Evolutionary conservation across 2,113 vertebrate genomes (phyloP), one percentile per base, ranked within the genome.

Genomic region (Pycnonotus jocosus): DNA sequence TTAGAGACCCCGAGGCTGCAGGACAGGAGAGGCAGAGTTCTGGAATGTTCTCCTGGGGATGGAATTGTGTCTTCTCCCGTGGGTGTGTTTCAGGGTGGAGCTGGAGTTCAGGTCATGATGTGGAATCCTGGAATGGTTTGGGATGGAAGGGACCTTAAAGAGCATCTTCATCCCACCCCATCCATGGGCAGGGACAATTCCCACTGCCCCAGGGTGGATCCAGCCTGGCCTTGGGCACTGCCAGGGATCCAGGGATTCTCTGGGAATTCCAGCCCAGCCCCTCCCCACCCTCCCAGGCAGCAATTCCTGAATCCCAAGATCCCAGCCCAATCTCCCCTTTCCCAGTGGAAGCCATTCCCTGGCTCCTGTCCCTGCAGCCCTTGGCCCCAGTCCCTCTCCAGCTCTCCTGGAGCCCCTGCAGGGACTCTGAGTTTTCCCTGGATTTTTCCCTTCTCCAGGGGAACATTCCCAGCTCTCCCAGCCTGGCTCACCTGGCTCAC

Each of bases 101-200:
- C n/a, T 1, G 3, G 25, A 2, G 31, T 25, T 72, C 11, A 15
- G 38, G 21, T 25, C 33, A 8, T 0, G 2, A 10, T 2, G 0
- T 6, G 28, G 45, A 45, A 60, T 24, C 20, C 10, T 53, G 61
- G 38, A 15, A 24, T 45, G 51, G 4, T 2, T 58, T 51, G 68
- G 27, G 27, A 28, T 7, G 51, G 68, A 7, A 73, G 10, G 15
- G 22, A 44, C 23, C 50, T 28, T 7, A 31, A 42, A 54, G 10
- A 51, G 27, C 50, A 51, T 53, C 51, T 30, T 30, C 51, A 30
- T 30, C 28, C 51, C 51, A 30, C 28, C 51, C 51, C 51, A 18
- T 18, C 50, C 58, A 19, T 15, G 66, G 27, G 28, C 57, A 80
- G 57, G 86, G 66, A 57, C 76, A 65, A 3, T 35, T 64, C 10